Conservation (phyloP, 2,797 vertebrate species). For the Enteromius paludinosus region DNA sequence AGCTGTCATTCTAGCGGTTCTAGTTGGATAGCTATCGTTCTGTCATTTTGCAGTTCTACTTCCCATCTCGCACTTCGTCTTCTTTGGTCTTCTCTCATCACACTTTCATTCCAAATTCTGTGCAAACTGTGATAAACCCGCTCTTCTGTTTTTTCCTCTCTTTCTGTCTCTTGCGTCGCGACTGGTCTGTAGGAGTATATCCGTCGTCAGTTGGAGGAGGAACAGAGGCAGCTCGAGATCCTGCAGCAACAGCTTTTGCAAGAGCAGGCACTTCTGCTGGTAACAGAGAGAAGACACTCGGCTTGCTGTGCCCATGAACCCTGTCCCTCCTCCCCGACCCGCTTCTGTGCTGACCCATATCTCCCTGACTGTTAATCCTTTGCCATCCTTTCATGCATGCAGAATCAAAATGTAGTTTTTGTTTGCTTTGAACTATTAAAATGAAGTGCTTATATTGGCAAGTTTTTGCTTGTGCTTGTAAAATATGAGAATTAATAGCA, state of each 20-base stretch:
- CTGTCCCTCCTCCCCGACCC: slow-evolving; percentile 43
- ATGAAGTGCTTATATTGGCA: not conserved
- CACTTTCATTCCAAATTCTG: slow-evolving; percentile 52
- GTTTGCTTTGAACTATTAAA: not conserved
- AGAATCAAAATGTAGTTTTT: not conserved
- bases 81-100: not conserved
- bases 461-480: not conserved
- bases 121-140: slow-evolving; percentile 39
- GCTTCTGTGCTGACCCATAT: slow-evolving; percentile 40
- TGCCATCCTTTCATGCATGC: not conserved
- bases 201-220: slow-evolving; percentile 98
- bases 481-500: not conserved
- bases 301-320: slow-evolving; percentile 27
- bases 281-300: slow-evolving; percentile 74
- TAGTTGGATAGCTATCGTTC: not conserved
- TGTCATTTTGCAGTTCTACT: not conserved
- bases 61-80: not conserved
- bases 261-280: slow-evolving; percentile 97
- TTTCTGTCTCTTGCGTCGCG: slow-evolving; percentile 61
- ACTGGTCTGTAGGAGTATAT: slow-evolving; percentile 93
- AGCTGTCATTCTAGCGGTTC: not conserved
- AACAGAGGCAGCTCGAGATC: slow-evolving; percentile 99
- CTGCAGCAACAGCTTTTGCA: slow-evolving; percentile 98
- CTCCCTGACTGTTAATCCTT: slow-evolving; percentile 5
- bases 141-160: slow-evolving; percentile 9